phyloP scores from a whole-genome alignment of 1,140 invertebrate species.

The Drosophila nannoptera region DNA sequence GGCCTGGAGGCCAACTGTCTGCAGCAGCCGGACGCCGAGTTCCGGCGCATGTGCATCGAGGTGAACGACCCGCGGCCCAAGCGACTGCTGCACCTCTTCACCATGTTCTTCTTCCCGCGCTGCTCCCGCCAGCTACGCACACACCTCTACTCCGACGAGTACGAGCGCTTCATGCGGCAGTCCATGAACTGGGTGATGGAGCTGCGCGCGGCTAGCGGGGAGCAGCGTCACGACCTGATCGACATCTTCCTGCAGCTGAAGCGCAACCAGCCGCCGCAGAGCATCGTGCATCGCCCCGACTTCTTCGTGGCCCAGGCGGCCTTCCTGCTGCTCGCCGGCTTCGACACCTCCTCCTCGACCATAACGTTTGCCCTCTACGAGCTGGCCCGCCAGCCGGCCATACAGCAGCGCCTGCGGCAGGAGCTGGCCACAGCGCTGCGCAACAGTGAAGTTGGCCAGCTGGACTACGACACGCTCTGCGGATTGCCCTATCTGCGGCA shows the following conservation, averaged over 20 bases:
- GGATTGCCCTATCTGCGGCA: constrained; percentile 79
- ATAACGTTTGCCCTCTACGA: constrained; percentile 80
- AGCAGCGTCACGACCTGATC: constrained; percentile 79
- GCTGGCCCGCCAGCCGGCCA: constrained; percentile 76
- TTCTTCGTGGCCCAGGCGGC: constrained; percentile 82
- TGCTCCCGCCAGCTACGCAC: constrained; percentile 45
- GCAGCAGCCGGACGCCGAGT: constrained; percentile 79
- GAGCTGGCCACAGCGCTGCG: constrained; percentile 76
- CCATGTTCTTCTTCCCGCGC: constrained; percentile 78
- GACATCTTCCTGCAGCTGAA: constrained; percentile 79
- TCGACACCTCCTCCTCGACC: constrained; percentile 80
- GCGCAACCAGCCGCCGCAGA: constrained; percentile 39
- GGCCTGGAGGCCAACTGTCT: constrained; percentile 81
- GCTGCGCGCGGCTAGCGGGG: constrained; percentile 52
- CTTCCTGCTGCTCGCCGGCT: constrained; percentile 83
- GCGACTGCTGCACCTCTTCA: constrained; percentile 67
- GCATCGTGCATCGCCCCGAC: constrained; percentile 67
- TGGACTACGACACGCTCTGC: constrained; percentile 79
- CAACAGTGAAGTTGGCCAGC: constrained; percentile 44
- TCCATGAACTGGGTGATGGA: constrained; percentile 74
- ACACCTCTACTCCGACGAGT: constrained; percentile 62
- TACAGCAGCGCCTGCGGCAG: constrained; percentile 78
- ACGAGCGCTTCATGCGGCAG: constrained; percentile 70
- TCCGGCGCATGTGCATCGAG: constrained; percentile 77
- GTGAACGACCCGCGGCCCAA: constrained; percentile 76